Conservation (phyloP, 2,888 invertebrate species). For the Chalcis sispes region DNA sequence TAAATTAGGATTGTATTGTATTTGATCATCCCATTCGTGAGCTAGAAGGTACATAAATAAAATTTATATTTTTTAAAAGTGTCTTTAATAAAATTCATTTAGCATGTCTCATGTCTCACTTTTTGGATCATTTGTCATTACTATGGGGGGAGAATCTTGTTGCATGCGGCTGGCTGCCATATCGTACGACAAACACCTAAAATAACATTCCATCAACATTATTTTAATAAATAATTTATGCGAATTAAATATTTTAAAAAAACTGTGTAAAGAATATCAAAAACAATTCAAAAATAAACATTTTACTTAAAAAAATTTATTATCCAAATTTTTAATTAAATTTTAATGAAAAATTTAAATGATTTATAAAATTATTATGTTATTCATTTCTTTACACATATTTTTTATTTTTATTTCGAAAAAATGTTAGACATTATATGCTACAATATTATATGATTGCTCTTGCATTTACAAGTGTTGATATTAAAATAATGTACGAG, state of each 20-base stretch:
- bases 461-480: slow-evolving; percentile 34
- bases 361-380: slow-evolving; percentile 5
- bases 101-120: slow-evolving; percentile 65
- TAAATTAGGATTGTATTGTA: slow-evolving; percentile 90
- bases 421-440: slow-evolving; percentile 33
- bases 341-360: background rate
- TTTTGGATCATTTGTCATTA: slow-evolving; percentile 74
- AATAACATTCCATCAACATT: slow-evolving; percentile 63
- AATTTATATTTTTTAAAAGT: background rate
- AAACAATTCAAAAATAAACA: slow-evolving; percentile 3
- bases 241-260: slow-evolving; percentile 1
- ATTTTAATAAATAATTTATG: slow-evolving; percentile 11
- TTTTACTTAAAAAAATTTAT: background rate
- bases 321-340: too few relatives aligned
- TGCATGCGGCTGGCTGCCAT: slow-evolving; percentile 80
- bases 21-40: slow-evolving; percentile 73
- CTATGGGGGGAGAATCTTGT: slow-evolving; percentile 77
- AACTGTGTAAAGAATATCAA: background rate
- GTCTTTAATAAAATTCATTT: background rate
- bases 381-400: slow-evolving; percentile 22
- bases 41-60: slow-evolving; percentile 49
- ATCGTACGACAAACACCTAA: slow-evolving; percentile 86
- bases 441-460: slow-evolving; percentile 35
- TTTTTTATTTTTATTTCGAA: slow-evolving; percentile 22
- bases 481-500: slow-evolving; percentile 14